A percentile compares a stretch with the other conserved stretches of the same genome.
Evolutionary conservation across 2,888 invertebrate genomes (phyloP).

Genomic region (Drosophila prostipennis): DNA sequence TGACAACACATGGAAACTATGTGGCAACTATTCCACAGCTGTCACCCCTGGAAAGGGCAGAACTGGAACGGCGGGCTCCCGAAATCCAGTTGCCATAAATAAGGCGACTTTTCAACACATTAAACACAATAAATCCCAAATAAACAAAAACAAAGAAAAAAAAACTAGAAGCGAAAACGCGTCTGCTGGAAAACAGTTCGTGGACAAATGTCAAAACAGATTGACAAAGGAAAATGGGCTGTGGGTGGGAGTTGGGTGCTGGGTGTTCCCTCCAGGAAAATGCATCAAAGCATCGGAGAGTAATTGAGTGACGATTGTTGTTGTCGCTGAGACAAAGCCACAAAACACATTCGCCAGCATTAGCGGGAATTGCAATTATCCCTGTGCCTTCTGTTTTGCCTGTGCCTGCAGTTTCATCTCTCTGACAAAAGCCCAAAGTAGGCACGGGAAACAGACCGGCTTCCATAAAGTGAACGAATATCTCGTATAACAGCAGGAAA

Average conservation of each 20-base stretch:
- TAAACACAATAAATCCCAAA: slow-evolving; percentile 75
- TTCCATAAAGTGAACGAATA: neutral
- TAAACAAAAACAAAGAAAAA: slow-evolving; percentile 21
- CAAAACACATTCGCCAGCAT: slow-evolving; percentile 68
- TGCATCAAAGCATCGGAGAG: slow-evolving; percentile 36
- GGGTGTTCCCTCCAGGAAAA: slow-evolving; percentile 8
- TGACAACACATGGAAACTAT: slow-evolving; percentile 57
- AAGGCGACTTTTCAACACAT: slow-evolving; percentile 79
- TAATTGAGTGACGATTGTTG: slow-evolving; percentile 67
- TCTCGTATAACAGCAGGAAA: too few relatives aligned
- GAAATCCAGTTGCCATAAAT: slow-evolving; percentile 66
- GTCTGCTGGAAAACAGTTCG: slow-evolving; percentile 63
- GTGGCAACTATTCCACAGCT: slow-evolving; percentile 56
- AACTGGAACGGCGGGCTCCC: slow-evolving; percentile 8
- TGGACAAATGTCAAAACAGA: slow-evolving; percentile 61
- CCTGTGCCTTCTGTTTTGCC: slow-evolving; percentile 12
- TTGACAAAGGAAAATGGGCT: slow-evolving; percentile 25
- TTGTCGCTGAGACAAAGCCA: slow-evolving; percentile 47
- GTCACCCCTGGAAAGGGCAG: slow-evolving; percentile 18
- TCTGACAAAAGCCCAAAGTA: slow-evolving; percentile 29
- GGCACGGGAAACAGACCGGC: slow-evolving; percentile 24
- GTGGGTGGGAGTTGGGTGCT: neutral
- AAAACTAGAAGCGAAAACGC: slow-evolving; percentile 44
- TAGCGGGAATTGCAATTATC: slow-evolving; percentile 73
- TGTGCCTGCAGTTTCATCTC: slow-evolving; percentile 2